Conservation (phyloP, 2,113 vertebrate species). For the Oryzias curvinotus region DNA sequence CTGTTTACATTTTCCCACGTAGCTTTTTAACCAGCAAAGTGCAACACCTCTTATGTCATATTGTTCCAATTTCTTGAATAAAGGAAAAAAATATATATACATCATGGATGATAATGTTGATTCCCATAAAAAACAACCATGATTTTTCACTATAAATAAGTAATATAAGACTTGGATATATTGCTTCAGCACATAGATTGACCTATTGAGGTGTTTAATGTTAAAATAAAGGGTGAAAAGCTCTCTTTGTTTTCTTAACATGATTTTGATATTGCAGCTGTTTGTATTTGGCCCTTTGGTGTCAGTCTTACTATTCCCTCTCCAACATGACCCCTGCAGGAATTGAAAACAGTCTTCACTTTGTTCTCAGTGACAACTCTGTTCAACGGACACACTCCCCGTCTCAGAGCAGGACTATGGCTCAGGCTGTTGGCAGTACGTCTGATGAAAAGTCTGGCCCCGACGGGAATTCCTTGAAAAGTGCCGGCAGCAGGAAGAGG, state of each 20-base stretch:
- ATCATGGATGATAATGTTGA: too few relatives aligned
- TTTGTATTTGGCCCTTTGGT: slow-evolving; percentile 22
- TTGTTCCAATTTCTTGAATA: too few relatives aligned
- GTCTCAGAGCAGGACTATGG: slow-evolving; percentile 9
- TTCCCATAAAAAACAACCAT: too few relatives aligned
- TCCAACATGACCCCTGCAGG: slow-evolving; percentile 51
- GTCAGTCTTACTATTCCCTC: slow-evolving; percentile 48
- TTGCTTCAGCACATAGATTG: too few relatives aligned
- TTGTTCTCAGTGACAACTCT: slow-evolving; percentile 49
- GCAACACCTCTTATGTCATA: too few relatives aligned
- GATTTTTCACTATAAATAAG: too few relatives aligned
- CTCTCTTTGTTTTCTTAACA: slow-evolving; percentile 25
- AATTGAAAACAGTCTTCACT: slow-evolving; percentile 41
- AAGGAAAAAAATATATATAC: too few relatives aligned
- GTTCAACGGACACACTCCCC: slow-evolving; percentile 52
- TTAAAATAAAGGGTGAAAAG: neutral
- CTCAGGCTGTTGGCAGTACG: slow-evolving; percentile 5
- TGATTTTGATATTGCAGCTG: slow-evolving; percentile 49
- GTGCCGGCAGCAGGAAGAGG: neutral
- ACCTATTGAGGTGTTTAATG: too few relatives aligned
- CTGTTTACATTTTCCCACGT: too few relatives aligned
- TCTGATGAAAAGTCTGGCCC: slow-evolving; percentile 11
- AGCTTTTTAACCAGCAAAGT: too few relatives aligned
- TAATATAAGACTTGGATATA: too few relatives aligned
- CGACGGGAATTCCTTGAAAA: slow-evolving; percentile 34